A percentile compares a stretch with the other conserved stretches of the same genome.
These are phyloP conservation scores for Tachuris rubrigastra DNA, from an alignment of 2,113 vertebrate genomes.

Conservation along the genomic window DNA sequence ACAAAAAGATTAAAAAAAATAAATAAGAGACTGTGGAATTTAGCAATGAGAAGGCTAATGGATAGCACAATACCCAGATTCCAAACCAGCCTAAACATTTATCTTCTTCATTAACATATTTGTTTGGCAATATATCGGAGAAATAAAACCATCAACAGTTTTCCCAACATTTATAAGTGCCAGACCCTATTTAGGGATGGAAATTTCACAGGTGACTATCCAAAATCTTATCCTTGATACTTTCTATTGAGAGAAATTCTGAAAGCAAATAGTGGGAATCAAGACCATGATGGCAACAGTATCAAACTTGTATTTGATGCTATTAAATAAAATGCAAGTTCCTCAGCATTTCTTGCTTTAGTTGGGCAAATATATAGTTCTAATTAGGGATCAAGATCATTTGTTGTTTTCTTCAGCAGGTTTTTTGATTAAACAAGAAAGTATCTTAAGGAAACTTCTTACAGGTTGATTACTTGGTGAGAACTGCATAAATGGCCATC, in stretches of 20 bases:
- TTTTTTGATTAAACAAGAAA: background rate
- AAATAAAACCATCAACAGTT: background rate
- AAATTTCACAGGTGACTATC: background rate
- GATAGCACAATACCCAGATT: background rate
- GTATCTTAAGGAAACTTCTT: background rate
- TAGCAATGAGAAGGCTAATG: background rate
- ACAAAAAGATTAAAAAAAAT: background rate
- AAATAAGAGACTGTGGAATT: background rate
- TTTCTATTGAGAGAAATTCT: background rate
- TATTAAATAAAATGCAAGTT: background rate
- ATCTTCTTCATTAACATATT: background rate
- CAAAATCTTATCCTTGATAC: background rate
- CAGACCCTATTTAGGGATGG: background rate
- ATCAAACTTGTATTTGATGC: background rate
- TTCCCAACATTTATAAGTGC: background rate
- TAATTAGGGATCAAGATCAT: background rate
- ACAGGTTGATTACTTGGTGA: background rate
- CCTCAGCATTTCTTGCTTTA: background rate
- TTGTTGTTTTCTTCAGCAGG: background rate
- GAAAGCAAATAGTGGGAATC: background rate
- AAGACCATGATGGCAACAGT: background rate
- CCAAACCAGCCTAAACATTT: background rate
- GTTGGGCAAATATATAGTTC: background rate
- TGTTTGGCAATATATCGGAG: background rate
- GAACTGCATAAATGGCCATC: background rate